Base-by-base conservation (phyloP, 2,888 invertebrate species). In the Eristalis intricaria region DNA sequence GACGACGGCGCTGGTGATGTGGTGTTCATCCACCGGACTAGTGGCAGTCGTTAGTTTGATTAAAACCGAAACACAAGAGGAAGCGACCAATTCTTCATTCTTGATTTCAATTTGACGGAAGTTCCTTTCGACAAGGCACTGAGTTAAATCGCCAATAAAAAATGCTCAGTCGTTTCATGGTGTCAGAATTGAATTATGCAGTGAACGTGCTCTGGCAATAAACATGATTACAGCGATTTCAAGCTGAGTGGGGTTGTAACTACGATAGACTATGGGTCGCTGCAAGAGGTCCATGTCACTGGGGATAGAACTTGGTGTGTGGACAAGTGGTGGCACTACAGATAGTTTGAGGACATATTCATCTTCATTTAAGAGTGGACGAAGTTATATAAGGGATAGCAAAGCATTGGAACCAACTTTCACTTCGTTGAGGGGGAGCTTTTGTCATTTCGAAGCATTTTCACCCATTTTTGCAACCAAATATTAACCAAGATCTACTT, bases 101-200 rank as follows among this genome's bases (percentile, higher is more conserved):
- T 74, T 66, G 80, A 75, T 80, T 80, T 80, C 84, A 80, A 71
- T 84, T 80, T 80, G 70, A 84, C 71, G 43, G 63, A 69, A 65
- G 29, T 65, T 70, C 64, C 50, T 43, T 19, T 50, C 50, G 43
- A 15, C 15, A 40, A 58, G 50, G 19, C 7, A 58, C 58, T 63
- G 71, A 32, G 19, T 71, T 61, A 43, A 69, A 61, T 71, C 71
- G 29, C 32, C 29, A 61, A 61, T 77, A 61, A 68, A 61, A 66
- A 61, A 38, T 60, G 40, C 4, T 13, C 38, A 5, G n/a, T 32
- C 19, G 5, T 8, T 56, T 22, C n/a, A 13, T 3, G 23, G 15
- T 19, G 32, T 15, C 8, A 23, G 50, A 63, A 35, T 64, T 73
- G 43, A 73, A 32, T 73, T 32, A 73, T 73, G 63, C 63, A 50